Conservation (phyloP, 2,113 vertebrate species). For the Toxotes jaculatrix region DNA sequence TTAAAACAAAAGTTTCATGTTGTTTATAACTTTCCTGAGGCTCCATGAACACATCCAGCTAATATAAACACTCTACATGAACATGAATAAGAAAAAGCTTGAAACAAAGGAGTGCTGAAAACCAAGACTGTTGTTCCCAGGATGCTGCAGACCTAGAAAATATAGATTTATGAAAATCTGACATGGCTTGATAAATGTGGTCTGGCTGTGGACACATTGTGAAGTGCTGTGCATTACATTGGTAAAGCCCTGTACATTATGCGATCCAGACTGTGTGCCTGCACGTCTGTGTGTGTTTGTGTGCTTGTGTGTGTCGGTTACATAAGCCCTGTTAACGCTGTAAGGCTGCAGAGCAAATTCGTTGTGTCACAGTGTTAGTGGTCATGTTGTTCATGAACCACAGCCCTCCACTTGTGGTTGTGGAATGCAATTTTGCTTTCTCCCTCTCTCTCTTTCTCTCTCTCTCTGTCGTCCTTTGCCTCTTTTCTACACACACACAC, state of each 20-base stretch:
- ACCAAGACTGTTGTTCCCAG: neutral
- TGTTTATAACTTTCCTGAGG: conserved; percentile 25
- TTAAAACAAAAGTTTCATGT: conserved; percentile 4
- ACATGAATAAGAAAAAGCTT: neutral
- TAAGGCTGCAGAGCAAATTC: conserved; percentile 59
- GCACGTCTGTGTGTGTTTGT: neutral
- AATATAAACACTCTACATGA: conserved; percentile 1
- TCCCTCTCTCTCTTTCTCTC: neutral
- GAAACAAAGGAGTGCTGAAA: neutral
- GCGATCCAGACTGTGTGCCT: conserved; percentile 34
- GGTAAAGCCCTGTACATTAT: conserved; percentile 25
- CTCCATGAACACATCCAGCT: neutral
- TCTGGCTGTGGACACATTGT: conserved; percentile 13
- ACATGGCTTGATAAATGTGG: conserved; percentile 43
- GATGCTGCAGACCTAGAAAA: conserved; percentile 11
- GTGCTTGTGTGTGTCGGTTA: conserved; percentile 36
- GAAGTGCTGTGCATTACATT: conserved; percentile 8
- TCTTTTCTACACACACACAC: conserved; percentile 14
- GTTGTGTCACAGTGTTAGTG: conserved; percentile 68
- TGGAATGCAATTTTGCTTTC: conserved; percentile 60
- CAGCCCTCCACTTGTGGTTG: conserved; percentile 69
- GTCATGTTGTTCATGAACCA: conserved; percentile 65
- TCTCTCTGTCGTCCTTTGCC: conserved; percentile 1
- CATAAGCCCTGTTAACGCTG: conserved; percentile 40
- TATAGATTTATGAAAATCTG: conserved; percentile 42